Evolutionary conservation across 2,888 invertebrate genomes (phyloP).

Genomic region (Athalia cordata): DNA sequence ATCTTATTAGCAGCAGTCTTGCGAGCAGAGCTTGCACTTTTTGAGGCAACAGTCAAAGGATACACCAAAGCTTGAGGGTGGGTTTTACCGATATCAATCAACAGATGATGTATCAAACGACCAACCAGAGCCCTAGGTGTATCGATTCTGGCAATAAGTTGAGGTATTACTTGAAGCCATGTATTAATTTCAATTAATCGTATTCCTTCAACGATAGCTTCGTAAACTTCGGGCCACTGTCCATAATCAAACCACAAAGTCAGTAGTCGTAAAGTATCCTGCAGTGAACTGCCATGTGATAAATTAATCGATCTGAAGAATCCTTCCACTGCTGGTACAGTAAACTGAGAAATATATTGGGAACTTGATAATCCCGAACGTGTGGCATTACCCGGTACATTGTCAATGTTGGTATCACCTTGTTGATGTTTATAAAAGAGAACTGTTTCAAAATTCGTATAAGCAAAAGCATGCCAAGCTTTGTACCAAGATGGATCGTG

Average conservation of each 20-base stretch:
- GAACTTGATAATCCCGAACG: constrained; percentile 64
- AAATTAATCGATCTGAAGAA: constrained; percentile 97
- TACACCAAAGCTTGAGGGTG: constrained; percentile 99
- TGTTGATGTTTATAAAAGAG: constrained; percentile 78
- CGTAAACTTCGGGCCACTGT: constrained; percentile 93
- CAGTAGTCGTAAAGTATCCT: constrained; percentile 95
- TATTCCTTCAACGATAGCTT: constrained; percentile 94
- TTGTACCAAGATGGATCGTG: constrained; percentile 94
- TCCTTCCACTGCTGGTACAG: constrained; percentile 95
- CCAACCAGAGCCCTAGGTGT: constrained; percentile 92
- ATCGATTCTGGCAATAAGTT: constrained; percentile 98
- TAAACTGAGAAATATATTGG: constrained; percentile 84
- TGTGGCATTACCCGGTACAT: constrained; percentile 52
- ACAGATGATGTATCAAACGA: constrained; percentile 91
- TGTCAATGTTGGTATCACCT: constrained; percentile 56
- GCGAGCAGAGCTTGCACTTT: constrained; percentile 90
- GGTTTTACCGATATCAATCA: constrained; percentile 97
- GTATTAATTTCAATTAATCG: constrained; percentile 96
- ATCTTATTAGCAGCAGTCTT: constrained; percentile 96
- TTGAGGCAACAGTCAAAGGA: constrained; percentile 97
- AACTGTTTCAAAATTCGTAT: constrained; percentile 98
- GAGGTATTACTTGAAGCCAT: constrained; percentile 99
- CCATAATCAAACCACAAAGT: constrained; percentile 99
- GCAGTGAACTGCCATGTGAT: constrained; percentile 93
- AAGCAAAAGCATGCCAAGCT: constrained; percentile 99